A percentile compares a stretch with the other conserved stretches of the same genome.
phyloP scores from a whole-genome alignment of 1,140 invertebrate species.

The Subanguina moxae region DNA sequence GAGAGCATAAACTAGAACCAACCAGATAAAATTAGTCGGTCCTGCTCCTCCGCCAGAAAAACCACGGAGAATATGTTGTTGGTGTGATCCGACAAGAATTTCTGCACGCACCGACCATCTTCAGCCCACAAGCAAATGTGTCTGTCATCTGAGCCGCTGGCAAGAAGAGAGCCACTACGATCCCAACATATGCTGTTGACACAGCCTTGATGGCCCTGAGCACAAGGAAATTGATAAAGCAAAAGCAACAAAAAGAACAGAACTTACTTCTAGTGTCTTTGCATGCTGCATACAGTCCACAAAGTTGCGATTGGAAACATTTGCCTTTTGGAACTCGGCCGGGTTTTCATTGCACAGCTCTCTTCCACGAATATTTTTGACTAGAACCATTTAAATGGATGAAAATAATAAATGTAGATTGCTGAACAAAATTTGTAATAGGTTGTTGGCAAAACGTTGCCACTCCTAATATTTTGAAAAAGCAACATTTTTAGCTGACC shows the following conservation, averaged over 20 bases:
- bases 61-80: conserved; percentile 30
- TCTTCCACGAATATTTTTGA: background rate
- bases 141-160: conserved; percentile 27
- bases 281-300: background rate
- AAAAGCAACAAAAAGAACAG: conserved; percentile 7
- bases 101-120: conserved; percentile 12
- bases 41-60: background rate
- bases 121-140: conserved; percentile 24
- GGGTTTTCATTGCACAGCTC: background rate
- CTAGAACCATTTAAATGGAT: background rate
- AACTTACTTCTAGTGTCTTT: background rate
- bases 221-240: too few relatives aligned
- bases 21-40: too few relatives aligned
- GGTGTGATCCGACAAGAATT: conserved; percentile 16
- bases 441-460: too few relatives aligned
- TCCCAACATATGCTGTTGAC: conserved; percentile 32
- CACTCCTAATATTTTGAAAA: too few relatives aligned
- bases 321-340: background rate
- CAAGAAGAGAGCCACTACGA: conserved; percentile 23
- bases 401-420: too few relatives aligned
- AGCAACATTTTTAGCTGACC: too few relatives aligned
- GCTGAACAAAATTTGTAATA: too few relatives aligned
- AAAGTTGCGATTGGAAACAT: background rate
- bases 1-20: too few relatives aligned
- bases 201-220: conserved; percentile 28